Conservation (phyloP, 1,140 invertebrate genomes). For the Macrobrachium rosenbergii region DNA sequence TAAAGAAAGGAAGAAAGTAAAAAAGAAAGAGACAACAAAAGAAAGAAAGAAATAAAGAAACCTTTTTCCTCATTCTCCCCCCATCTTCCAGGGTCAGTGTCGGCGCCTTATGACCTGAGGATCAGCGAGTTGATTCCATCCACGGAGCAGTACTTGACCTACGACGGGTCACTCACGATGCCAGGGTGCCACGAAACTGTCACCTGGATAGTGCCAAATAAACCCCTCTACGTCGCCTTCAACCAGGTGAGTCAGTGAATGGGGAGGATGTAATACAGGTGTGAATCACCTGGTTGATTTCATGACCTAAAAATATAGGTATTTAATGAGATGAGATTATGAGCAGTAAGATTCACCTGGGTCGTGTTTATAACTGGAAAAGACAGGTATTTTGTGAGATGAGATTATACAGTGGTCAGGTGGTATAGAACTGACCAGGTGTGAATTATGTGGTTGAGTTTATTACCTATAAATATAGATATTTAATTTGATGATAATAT, state of each 20-base stretch:
- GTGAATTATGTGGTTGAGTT: no score
- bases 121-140: constrained; percentile 64
- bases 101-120: constrained; percentile 84
- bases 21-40: no score
- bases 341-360: no score
- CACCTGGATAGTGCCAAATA: constrained; percentile 89
- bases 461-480: no score
- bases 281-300: neutral
- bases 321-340: no score
- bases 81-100: constrained; percentile 77
- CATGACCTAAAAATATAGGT: neutral
- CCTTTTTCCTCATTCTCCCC: neutral
- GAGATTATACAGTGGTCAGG: no score
- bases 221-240: constrained; percentile 80
- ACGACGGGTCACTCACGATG: constrained; percentile 90
- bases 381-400: no score
- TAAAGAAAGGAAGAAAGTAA: no score
- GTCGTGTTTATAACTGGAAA: no score
- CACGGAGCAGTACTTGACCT: constrained; percentile 74
- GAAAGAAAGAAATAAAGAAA: neutral
- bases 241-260: constrained; percentile 77
- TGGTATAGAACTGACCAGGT: no score
- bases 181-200: constrained; percentile 91
- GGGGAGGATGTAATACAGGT: constrained; percentile 11
- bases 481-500: no score